These are phyloP conservation scores for Acrobasis suavella DNA, from an alignment of 2,888 invertebrate genomes.

Conservation along the genomic window DNA sequence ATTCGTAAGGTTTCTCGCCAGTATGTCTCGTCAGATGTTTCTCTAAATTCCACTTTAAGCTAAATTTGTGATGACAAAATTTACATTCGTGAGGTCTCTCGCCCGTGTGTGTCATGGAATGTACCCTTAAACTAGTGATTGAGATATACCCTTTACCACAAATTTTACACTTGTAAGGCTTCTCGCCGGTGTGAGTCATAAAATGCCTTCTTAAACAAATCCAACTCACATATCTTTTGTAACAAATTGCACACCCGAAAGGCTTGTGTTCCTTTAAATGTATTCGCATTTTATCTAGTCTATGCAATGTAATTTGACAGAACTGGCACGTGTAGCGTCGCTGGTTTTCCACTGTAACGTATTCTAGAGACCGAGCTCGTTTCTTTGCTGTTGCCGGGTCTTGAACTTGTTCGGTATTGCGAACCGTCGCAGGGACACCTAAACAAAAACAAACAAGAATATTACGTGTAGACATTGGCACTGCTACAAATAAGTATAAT, in stretches of 20 bases:
- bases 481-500: neutral
- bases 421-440: conserved; percentile 7
- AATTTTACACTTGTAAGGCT: conserved; percentile 7
- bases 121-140: neutral
- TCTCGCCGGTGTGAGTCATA: conserved; percentile 7
- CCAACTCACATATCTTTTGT: conserved; percentile 1
- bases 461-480: neutral
- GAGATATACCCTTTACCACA: neutral
- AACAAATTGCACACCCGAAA: conserved; percentile 1
- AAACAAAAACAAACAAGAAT: neutral
- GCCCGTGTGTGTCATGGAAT: conserved; percentile 1
- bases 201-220: conserved; percentile 11
- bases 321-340: conserved; percentile 6
- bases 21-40: conserved; percentile 12
- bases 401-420: conserved; percentile 10
- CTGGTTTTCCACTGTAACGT: neutral
- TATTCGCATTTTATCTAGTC: neutral
- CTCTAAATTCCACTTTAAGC: neutral
- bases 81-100: conserved; percentile 14
- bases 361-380: conserved; percentile 10
- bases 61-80: conserved; percentile 10
- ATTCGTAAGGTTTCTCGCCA: conserved; percentile 17
- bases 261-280: conserved; percentile 11
- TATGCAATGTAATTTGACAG: neutral
- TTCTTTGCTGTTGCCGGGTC: conserved; percentile 13